phyloP scores from a whole-genome alignment of 2,888 invertebrate genomes.

The Habroteleia sp. region DNA sequence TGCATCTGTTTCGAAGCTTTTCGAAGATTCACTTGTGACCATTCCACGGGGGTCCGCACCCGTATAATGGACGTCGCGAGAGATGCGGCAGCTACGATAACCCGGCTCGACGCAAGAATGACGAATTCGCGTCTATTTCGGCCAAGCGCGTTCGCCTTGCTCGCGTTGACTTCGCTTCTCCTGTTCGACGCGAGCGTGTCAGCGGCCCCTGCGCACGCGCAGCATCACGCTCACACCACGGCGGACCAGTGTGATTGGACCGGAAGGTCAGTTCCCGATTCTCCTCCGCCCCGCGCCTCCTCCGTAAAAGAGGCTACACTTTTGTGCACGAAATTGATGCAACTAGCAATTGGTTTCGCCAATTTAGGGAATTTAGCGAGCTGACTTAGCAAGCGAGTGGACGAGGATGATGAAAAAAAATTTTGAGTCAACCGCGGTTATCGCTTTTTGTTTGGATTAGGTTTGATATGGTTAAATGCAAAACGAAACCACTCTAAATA shows the following conservation, averaged over 20 bases:
- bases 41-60: constrained; percentile 12
- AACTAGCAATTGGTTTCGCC: not conserved
- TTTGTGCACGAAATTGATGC: constrained; percentile 12
- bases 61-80: constrained; percentile 15
- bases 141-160: constrained; percentile 63
- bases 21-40: no score
- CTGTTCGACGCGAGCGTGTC: constrained; percentile 55
- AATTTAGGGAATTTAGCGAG: constrained; percentile 18
- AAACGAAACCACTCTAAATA: no score
- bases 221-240: constrained; percentile 66
- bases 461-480: no score
- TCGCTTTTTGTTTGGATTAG: no score
- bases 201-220: constrained; percentile 68
- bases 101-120: constrained; percentile 24
- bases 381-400: not conserved
- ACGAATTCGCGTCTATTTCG: constrained; percentile 41
- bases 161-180: constrained; percentile 61
- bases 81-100: constrained; percentile 10
- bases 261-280: constrained; percentile 76
- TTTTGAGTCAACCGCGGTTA: no score
- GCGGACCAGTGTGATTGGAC: constrained; percentile 80
- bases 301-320: not conserved
- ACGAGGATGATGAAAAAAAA: no score
- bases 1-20: no score
- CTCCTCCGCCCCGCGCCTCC: constrained; percentile 1